phyloP scores from a whole-genome alignment of 2,888 invertebrate species.

The Cosmia trapezina region DNA sequence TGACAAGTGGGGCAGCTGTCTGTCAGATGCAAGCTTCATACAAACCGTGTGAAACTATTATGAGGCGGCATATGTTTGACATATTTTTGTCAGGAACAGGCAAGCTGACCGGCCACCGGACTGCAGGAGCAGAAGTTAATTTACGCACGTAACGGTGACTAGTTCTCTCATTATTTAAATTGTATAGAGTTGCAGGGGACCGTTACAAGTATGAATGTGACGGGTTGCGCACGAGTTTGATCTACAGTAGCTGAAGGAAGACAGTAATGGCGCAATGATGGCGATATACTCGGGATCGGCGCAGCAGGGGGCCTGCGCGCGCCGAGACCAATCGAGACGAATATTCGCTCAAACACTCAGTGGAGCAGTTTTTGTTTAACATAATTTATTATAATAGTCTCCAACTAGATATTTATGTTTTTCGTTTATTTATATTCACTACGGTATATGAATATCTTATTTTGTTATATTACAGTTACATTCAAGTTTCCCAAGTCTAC shows the following conservation, averaged over 20 bases:
- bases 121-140: conserved; percentile 37
- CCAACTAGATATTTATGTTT: conserved; percentile 61
- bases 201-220: conserved; percentile 77
- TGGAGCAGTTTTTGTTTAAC: conserved; percentile 70
- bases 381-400: conserved; percentile 74
- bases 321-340: conserved; percentile 71
- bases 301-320: conserved; percentile 77
- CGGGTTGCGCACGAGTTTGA: conserved; percentile 80
- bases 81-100: conserved; percentile 30
- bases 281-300: conserved; percentile 82
- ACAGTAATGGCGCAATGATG: conserved; percentile 83
- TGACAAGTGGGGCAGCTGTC: conserved; percentile 53
- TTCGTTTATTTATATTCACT: conserved; percentile 59
- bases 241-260: conserved; percentile 81
- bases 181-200: conserved; percentile 68
- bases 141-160: conserved; percentile 43
- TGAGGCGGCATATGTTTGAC: conserved; percentile 4
- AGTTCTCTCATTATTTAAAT: conserved; percentile 63
- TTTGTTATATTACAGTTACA: conserved; percentile 43
- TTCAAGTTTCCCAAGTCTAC: conserved; percentile 22
- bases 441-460: conserved; percentile 49
- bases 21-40: conserved; percentile 32
- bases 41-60: conserved; percentile 41
- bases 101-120: background rate
- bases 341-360: conserved; percentile 70